phyloP scores from a whole-genome alignment of 1,140 invertebrate species.

The Sarcophaga peregrina region DNA sequence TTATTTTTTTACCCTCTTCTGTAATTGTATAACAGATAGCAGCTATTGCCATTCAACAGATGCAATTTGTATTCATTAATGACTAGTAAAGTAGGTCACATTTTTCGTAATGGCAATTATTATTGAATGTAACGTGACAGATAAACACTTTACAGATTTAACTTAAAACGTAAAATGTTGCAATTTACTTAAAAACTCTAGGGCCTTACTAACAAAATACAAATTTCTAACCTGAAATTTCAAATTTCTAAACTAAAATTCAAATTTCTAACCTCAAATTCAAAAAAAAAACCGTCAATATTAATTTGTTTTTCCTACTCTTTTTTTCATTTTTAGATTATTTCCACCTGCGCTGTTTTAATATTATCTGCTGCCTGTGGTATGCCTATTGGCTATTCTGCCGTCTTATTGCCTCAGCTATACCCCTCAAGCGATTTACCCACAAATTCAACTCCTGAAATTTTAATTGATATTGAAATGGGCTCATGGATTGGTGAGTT shows the following conservation, averaged over 20 bases:
- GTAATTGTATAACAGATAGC: too few species aligned
- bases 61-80: neutral
- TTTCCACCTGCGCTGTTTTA: conserved; percentile 75
- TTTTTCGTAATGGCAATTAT: neutral
- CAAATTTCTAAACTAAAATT: too few species aligned
- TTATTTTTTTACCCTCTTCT: too few species aligned
- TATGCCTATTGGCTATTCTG: conserved; percentile 79
- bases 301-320: neutral
- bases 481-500: conserved; percentile 76
- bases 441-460: conserved; percentile 56
- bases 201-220: too few species aligned
- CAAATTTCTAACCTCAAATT: too few species aligned
- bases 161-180: neutral
- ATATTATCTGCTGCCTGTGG: conserved; percentile 75
- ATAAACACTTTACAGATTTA: neutral
- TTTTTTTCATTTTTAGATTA: conserved; percentile 67
- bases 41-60: neutral
- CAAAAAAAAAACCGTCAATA: too few species aligned
- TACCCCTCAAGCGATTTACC: conserved; percentile 63
- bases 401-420: conserved; percentile 74
- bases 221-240: too few species aligned
- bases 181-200: too few species aligned
- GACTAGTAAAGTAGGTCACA: neutral
- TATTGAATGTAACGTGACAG: neutral
- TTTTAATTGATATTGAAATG: conserved; percentile 70